phyloP scores from a whole-genome alignment of 2,113 vertebrate genomes.

The Brienomyrus longianalis region DNA sequence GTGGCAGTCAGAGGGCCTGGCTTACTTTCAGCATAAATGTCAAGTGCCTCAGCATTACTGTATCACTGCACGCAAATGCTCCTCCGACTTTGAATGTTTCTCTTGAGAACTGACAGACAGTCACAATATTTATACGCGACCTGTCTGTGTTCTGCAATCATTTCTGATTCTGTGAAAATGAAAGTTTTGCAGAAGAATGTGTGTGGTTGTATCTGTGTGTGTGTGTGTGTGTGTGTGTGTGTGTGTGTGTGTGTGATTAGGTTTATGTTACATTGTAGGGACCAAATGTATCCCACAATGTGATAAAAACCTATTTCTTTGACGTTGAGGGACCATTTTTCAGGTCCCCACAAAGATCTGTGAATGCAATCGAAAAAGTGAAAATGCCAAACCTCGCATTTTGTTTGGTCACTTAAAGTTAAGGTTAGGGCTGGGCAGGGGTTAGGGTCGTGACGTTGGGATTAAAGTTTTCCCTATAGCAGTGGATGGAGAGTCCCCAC shows the following conservation, averaged over 20 bases:
- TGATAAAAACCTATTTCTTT: not conserved
- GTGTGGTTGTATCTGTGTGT: not conserved
- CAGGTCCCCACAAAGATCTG: not conserved
- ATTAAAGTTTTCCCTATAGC: not conserved
- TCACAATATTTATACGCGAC: not conserved
- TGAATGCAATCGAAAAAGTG: not conserved
- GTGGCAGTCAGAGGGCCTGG: not conserved
- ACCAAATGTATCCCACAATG: not conserved
- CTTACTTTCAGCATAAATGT: not conserved
- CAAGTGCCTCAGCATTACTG: not conserved
- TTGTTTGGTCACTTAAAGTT: not conserved
- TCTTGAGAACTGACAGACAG: not conserved
- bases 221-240: constrained; percentile 3
- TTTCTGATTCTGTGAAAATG: not conserved
- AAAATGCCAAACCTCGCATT: not conserved
- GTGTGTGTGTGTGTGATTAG: not conserved
- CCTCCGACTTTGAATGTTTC: not conserved
- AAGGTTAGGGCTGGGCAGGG: too few species aligned
- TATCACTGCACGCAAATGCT: not conserved
- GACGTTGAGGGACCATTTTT: not conserved
- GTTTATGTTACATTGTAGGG: not conserved
- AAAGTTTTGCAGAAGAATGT: not conserved
- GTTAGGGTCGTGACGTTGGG: too few species aligned
- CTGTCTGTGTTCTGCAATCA: not conserved
- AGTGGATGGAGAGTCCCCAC: not conserved